Percentiles rank a stretch among this genome's conserved stretches.
Evolutionary conservation across 2,797 vertebrate species (phyloP).

Genomic region (Somateria mollissima): DNA sequence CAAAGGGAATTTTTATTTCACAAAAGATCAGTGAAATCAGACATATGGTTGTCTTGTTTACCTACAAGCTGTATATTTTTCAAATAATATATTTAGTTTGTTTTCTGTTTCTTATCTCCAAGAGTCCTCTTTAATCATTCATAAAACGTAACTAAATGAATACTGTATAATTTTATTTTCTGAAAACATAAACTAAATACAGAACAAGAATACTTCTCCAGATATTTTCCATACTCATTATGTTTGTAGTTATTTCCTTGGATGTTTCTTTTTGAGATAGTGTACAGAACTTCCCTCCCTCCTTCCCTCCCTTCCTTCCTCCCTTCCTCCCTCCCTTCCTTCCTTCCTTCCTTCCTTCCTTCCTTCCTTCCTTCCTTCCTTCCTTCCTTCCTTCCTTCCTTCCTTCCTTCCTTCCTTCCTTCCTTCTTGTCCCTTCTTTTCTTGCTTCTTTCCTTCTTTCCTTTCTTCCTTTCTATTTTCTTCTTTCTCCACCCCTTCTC

Average conservation of each 20-base stretch:
- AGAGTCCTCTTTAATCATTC: background rate
- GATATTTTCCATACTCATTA: background rate
- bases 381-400: background rate
- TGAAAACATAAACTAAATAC: background rate
- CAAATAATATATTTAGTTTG: background rate
- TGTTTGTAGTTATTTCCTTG: background rate
- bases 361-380: too few species aligned
- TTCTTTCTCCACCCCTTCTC: background rate
- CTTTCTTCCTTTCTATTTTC: too few species aligned
- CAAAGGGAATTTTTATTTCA: background rate
- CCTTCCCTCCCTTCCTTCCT: accelerated
- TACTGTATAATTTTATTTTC: background rate
- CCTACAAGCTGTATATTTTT: background rate
- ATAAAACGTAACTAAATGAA: background rate
- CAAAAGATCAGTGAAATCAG: background rate
- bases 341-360: accelerated
- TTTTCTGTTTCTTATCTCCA: background rate
- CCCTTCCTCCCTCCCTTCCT: accelerated
- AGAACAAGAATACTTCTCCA: background rate
- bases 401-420: too few species aligned
- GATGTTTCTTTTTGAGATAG: background rate
- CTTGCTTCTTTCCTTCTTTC: too few species aligned
- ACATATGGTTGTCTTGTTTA: background rate
- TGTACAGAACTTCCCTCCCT: background rate
- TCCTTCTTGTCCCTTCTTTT: too few species aligned